These are phyloP conservation scores for Tachystola acroxantha DNA, from an alignment of 2,888 invertebrate genomes.

Conservation along the genomic window DNA sequence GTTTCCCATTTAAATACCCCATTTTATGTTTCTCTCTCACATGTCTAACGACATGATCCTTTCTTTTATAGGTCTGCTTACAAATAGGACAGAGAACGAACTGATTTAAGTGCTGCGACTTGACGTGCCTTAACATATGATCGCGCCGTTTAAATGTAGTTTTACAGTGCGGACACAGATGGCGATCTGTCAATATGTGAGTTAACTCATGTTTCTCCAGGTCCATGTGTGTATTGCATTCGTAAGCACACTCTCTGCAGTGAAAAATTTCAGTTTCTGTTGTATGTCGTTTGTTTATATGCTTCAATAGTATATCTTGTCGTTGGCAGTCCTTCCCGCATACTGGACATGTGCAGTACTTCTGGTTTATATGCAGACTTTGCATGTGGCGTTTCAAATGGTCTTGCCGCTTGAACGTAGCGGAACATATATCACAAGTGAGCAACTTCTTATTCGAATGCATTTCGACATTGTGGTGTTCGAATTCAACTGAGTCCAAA, in stretches of 20 bases:
- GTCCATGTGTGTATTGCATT: constrained; percentile 22
- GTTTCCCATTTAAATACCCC: constrained; percentile 33
- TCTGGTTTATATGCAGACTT: constrained; percentile 31
- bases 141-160: constrained; percentile 43
- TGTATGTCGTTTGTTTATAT: constrained; percentile 36
- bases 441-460: constrained; percentile 29
- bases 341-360: constrained; percentile 33
- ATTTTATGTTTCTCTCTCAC: constrained; percentile 48
- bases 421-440: constrained; percentile 31
- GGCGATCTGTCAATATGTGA: constrained; percentile 28
- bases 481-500: constrained; percentile 24
- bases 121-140: constrained; percentile 48
- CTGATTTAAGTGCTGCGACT: constrained; percentile 41
- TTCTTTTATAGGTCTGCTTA: constrained; percentile 38
- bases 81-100: constrained; percentile 39
- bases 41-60: constrained; percentile 46
- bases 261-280: constrained; percentile 22
- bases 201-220: constrained; percentile 34
- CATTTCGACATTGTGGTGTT: constrained; percentile 36
- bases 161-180: constrained; percentile 38
- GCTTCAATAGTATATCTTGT: constrained; percentile 33
- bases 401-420: constrained; percentile 38
- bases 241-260: constrained; percentile 34
- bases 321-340: constrained; percentile 35
- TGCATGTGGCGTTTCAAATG: constrained; percentile 44